phyloP scores from a whole-genome alignment of 2,888 invertebrate genomes.

The Arrhopalites spinosus region DNA sequence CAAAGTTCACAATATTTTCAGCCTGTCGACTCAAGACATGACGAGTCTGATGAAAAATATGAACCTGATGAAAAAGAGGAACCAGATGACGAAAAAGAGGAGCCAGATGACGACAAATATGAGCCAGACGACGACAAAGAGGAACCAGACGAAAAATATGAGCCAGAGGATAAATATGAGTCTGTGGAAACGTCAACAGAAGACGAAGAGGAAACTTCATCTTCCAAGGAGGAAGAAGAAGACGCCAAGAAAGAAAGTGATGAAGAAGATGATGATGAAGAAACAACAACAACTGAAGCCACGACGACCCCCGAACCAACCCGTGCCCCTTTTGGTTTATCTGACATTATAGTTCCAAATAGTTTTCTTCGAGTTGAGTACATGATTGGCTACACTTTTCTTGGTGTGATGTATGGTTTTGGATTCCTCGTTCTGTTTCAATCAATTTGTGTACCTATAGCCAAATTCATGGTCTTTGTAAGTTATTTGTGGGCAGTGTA shows the following conservation, averaged over 20 bases:
- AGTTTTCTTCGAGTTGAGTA: conserved; percentile 47
- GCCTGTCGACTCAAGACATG: background rate
- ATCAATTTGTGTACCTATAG: conserved; percentile 46
- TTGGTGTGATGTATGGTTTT: conserved; percentile 50
- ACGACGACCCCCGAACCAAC: conserved; percentile 31
- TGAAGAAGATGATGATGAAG: background rate
- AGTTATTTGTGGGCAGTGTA: conserved; percentile 41
- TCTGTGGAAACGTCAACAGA: background rate
- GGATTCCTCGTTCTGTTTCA: conserved; percentile 51
- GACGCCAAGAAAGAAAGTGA: too few relatives aligned
- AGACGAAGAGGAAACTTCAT: background rate
- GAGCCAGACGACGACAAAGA: background rate
- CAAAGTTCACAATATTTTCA: too few relatives aligned
- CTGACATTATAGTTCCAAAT: conserved; percentile 45
- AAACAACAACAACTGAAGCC: background rate
- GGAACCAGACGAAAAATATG: background rate
- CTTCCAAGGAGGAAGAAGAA: conserved; percentile 13
- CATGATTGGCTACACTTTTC: conserved; percentile 50
- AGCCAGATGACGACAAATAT: background rate
- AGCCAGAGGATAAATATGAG: background rate
- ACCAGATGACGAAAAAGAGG: background rate
- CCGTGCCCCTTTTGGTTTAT: conserved; percentile 37
- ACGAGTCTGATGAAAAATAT: background rate
- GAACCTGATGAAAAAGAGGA: background rate
- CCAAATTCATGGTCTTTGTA: conserved; percentile 43